Base-by-base conservation (phyloP, 2,113 vertebrate species). In the Dipodomys merriami region DNA sequence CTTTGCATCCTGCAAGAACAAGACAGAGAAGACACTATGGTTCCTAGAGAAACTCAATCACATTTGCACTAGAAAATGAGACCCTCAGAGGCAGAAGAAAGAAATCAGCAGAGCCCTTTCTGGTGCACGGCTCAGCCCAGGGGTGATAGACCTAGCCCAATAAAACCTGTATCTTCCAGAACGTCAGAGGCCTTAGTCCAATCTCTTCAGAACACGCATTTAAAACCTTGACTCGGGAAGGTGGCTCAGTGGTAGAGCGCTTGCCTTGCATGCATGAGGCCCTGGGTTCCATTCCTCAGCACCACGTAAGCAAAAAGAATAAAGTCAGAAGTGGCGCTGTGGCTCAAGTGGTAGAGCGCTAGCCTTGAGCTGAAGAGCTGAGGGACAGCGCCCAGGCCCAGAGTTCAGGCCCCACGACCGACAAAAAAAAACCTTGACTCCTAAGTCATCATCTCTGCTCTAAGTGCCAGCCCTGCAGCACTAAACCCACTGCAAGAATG, bases 71-170 rank as follows among this genome's bases (percentile, higher is more conserved):
- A 30, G 80, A 83, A 68, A 7, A 57, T 60, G 67, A 92, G 69
- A 69, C 46, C 64, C 88, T 86, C 15, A 62, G 73, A 92, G 29
- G 46, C 72, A 49, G 74, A 94, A 86, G 72, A 77, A 62, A 62
- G 16, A 72, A 39, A 49, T 93, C 15, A 7, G 76, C 27, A 76
- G 79, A 74, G 33, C 0, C 5, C 39, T 39, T 29, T 46, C 67
- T 2, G 0, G n/a, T 64, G 65, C 60, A 30, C 0, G 22, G 83
- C 77, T 72, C 18, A 0, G 53, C 18, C 49, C 39, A 81, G 62
- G n/a, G 39, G 16, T n/a, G 46, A 67, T 0, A 30, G 0, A 49
- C 20, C 33, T 7, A n/a, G 85, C 13, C 27, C 25, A 57, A 29
- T 18, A 53, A 64, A n/a, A n/a, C 8, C 0, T 11, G 46, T 4